These are phyloP conservation scores for Emys orbicularis DNA, from an alignment of 2,797 vertebrate species.

Conservation along the genomic window DNA sequence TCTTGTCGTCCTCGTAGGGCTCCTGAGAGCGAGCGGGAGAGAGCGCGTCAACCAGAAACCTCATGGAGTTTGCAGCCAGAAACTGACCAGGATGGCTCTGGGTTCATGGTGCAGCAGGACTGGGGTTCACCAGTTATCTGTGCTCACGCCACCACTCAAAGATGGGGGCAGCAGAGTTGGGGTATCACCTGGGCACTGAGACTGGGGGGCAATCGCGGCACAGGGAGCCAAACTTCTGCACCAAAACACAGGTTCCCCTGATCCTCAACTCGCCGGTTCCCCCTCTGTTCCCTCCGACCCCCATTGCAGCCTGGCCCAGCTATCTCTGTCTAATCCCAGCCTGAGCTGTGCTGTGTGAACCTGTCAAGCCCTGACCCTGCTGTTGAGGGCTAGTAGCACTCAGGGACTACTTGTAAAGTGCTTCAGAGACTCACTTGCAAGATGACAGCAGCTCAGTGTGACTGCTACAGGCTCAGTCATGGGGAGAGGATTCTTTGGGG, in stretches of 20 bases:
- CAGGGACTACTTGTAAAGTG: not conserved
- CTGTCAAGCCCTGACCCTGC: not conserved
- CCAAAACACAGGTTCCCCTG: not conserved
- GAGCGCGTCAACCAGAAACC: not conserved
- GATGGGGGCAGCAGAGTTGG: not conserved
- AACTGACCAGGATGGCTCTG: not conserved
- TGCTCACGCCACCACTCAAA: not conserved
- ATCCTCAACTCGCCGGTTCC: not conserved
- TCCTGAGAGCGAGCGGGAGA: not conserved
- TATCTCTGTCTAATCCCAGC: not conserved
- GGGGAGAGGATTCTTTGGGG: not conserved
- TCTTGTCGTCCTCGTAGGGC: not conserved
- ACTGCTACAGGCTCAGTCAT: not conserved
- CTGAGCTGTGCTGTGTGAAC: not conserved
- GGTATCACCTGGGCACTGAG: not conserved
- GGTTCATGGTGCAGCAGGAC: not conserved
- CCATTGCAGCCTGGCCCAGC: not conserved
- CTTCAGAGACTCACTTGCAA: not conserved
- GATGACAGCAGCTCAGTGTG: not conserved
- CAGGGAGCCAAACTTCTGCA: not conserved
- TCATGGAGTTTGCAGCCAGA: not conserved
- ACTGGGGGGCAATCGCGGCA: not conserved
- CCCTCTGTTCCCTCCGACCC: too few species aligned
- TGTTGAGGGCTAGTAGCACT: not conserved
- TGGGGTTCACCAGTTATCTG: not conserved